A percentile compares a stretch with the other conserved stretches of the same genome.
Conservation (phyloP, 2,113 vertebrate species). For the Ancistrus triradiatus region DNA sequence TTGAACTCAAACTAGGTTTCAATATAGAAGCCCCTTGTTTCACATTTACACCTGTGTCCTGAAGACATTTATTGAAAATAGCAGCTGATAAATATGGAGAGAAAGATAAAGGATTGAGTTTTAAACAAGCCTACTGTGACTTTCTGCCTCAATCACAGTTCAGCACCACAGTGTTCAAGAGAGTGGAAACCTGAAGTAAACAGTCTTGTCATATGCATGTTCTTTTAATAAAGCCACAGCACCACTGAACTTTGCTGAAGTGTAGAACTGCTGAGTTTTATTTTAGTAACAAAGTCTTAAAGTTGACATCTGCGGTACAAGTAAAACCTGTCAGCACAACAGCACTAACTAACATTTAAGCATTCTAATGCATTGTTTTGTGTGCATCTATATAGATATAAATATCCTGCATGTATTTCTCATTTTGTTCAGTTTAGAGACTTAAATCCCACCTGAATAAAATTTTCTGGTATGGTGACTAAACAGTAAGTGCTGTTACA, state of each 20-base stretch:
- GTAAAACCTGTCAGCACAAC: too few relatives aligned
- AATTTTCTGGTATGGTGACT: too few relatives aligned
- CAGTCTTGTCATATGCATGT: not conserved
- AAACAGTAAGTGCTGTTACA: too few relatives aligned
- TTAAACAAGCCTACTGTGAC: not conserved
- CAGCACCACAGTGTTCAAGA: not conserved
- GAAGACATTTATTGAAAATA: constrained; percentile 49
- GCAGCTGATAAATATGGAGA: constrained; percentile 22
- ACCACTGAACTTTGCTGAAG: not conserved
- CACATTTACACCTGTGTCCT: constrained; percentile 42
- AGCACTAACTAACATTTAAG: too few relatives aligned
- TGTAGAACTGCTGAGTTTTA: not conserved
- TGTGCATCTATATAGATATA: too few relatives aligned
- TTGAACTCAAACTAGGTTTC: not conserved
- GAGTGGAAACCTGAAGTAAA: not conserved
- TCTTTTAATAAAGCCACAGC: not conserved
- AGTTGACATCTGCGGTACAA: too few relatives aligned
- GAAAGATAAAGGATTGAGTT: not conserved
- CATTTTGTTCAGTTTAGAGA: too few relatives aligned
- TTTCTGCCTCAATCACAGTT: not conserved
- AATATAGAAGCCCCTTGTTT: constrained; percentile 22
- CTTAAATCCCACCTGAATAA: too few relatives aligned
- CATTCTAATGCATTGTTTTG: too few relatives aligned
- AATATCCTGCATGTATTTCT: too few relatives aligned
- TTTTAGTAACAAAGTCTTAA: too few relatives aligned